Evolutionary conservation across 2,797 vertebrate species (phyloP), one percentile per base, ranked within the genome.

Genomic region (Coregonus sp.): DNA sequence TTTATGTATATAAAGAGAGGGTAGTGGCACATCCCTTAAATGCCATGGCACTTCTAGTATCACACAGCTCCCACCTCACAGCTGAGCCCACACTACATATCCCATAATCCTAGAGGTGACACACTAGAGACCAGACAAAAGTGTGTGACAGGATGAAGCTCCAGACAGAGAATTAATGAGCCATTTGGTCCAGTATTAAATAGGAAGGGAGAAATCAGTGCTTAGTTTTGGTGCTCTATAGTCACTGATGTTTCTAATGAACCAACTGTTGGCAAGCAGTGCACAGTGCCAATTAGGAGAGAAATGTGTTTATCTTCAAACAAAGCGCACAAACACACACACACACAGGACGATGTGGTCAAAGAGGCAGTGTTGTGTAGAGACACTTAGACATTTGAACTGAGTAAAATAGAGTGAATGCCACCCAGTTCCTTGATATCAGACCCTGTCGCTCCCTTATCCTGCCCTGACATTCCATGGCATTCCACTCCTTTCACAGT

Each of bases 181-280:
- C 77, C 86, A 86, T 79, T 92, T 82, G 88, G 82, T 86, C 84
- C 78, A 3, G 37, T 0, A 14, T 67, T 90, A 88, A 91, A 90
- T 88, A 72, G 88, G 35, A 83, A 85, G 76, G 81, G 84, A 83
- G 86, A 89, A 88, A 88, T 88, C 84, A 88, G 86, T 81, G 86
- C 90, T 88, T 87, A 87, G 88, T 86, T 87, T 25, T 86, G 84
- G 78, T 78, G 80, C 84, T 86, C 86, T 84, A 82, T 86, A 87
- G 89, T 86, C 86, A 89, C 90, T 85, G 79, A 88, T 90, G 89
- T 90, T 91, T 90, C 89, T 91, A 85, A 90, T 89, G 86, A 90
- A 87, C 86, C 89, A 86, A 86, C 91, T 89, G 88, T 92, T 93
- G 90, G 90, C 90, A 91, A 91, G 88, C 88, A 82, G 88, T 50